These are phyloP conservation scores for Phylloscopus whistleri DNA, from an alignment of 2,113 vertebrate species.

Conservation along the genomic window DNA sequence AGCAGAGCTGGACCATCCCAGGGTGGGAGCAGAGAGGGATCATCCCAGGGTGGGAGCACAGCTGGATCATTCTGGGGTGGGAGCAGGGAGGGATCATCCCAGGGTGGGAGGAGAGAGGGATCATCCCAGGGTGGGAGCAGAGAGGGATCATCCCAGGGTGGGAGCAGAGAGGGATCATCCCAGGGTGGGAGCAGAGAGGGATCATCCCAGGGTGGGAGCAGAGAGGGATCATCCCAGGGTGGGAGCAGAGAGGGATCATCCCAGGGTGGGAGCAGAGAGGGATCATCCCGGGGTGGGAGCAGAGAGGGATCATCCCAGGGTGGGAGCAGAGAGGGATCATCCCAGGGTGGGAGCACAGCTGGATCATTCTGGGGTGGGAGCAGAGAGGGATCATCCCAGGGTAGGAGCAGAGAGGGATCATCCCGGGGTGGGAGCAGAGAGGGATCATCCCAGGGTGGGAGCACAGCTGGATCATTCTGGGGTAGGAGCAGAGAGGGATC, in stretches of 20 bases:
- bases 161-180: no score
- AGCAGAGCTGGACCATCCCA: not conserved
- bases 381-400: not conserved
- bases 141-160: not conserved
- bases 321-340: not conserved
- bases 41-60: no score
- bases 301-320: not conserved
- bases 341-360: not conserved
- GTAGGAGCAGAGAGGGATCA: not conserved
- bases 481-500: not conserved
- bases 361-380: no score
- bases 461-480: not conserved
- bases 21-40: not conserved
- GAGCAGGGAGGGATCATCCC: not conserved
- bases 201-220: no score
- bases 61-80: no score
- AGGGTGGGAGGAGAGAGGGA: not conserved
- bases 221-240: not conserved
- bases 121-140: no score
- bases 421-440: not conserved
- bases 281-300: no score
- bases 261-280: not conserved
- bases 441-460: no score
- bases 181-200: not conserved
- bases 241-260: not conserved